These are phyloP conservation scores for Electrona antarctica DNA, from an alignment of 2,113 vertebrate genomes.

Conservation along the genomic window DNA sequence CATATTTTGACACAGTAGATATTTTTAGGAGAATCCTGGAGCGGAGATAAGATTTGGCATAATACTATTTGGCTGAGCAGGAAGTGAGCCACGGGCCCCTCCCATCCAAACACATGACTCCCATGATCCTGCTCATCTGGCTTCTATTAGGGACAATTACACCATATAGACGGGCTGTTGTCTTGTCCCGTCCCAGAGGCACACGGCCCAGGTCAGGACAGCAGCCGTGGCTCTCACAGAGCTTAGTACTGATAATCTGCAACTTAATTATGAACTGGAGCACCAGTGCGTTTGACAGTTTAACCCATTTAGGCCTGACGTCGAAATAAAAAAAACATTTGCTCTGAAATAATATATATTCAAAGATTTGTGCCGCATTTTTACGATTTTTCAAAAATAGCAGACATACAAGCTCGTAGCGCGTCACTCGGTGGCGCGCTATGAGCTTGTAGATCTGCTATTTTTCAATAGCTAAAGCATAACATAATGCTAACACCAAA, in stretches of 20 bases:
- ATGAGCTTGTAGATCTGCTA: too few species aligned
- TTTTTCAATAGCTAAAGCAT: too few species aligned
- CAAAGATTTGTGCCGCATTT: too few species aligned
- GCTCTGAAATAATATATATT: too few species aligned
- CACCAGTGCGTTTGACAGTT: not conserved
- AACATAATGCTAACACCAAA: too few species aligned
- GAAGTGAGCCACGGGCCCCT: not conserved
- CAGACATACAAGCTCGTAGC: too few species aligned
- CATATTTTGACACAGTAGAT: too few species aligned
- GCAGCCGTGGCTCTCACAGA: constrained; percentile 41
- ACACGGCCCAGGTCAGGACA: constrained; percentile 6
- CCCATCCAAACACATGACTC: constrained; percentile 58
- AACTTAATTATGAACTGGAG: not conserved
- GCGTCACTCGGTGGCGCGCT: too few species aligned
- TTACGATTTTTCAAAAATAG: too few species aligned
- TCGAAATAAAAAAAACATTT: too few species aligned
- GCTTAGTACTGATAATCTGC: constrained; percentile 25
- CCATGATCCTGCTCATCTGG: constrained; percentile 62
- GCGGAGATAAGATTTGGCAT: constrained; percentile 15
- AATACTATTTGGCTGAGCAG: constrained; percentile 32
- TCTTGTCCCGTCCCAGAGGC: constrained; percentile 45
- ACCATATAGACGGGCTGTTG: constrained; percentile 58
- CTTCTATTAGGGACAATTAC: constrained; percentile 62
- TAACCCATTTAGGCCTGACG: constrained; percentile 29
- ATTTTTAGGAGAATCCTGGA: not conserved